Base-by-base conservation (phyloP, 2,888 invertebrate genomes). In the Epinotia demarniana region DNA sequence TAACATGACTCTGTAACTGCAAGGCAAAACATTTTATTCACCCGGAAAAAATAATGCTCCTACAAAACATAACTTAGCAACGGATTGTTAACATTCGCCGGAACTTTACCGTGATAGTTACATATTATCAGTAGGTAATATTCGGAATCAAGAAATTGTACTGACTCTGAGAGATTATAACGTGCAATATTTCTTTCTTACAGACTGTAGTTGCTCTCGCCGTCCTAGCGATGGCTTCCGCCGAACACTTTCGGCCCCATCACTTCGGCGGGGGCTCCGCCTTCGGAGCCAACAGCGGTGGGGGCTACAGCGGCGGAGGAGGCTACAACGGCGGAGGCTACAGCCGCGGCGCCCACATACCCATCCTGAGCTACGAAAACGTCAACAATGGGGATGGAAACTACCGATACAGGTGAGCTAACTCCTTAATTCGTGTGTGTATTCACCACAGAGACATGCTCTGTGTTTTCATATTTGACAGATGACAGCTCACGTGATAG, bases 371-470 rank as follows among this genome's bases (percentile, higher is more conserved):
- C 77, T 95, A 95, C 82, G 95, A 95, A 75, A 96, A 95, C 78
- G 91, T 93, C 49, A 95, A 95, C 85, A 95, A 95, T 81, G 95
- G 95, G 33, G 95, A 95, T 81, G 96, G 96, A 68, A 95, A 92
- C 78, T 96, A 96, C 84, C 94, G 94, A 86, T 96, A 95, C 89
- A 95, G 94, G 95, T 95, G 84, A 39, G 39, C 9, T 9, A 9
- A 39, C 1, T 39, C 8, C 39, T 9, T 39, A 39, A 39, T 39
- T 39, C 8, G 39, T 39, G 39, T 9, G 9, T 9, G 39, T 39
- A 8, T 39, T 39, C 8, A 39, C 9, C 39, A 39, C 39, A 39
- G 39, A 39, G 0, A 33, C 8, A 39, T 9, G 39, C 9, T 9
- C 39, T 39, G 8, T 6, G 33, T 33, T 33, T 33, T 33, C 33